Base-by-base conservation (phyloP, 2,113 vertebrate genomes). In the Gadus chalcogrammus region DNA sequence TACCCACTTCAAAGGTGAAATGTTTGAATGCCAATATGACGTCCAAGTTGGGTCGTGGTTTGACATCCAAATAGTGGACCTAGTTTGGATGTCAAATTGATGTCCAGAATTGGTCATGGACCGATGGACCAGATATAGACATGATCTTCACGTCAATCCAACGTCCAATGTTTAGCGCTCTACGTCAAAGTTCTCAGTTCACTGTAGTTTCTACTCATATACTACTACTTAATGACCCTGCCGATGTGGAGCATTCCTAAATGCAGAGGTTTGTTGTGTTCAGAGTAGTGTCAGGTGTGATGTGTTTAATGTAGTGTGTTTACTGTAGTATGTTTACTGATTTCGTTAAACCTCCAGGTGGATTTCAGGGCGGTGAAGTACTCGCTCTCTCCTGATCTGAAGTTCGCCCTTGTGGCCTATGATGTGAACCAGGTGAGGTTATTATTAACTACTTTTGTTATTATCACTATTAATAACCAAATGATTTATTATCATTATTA, bases 331-430 rank as follows among this genome's bases (percentile, higher is more conserved):
- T 35, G 31, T 35, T 35, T 35, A 35, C 31, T 35, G 31, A 35
- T 7, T 61, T 18, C 55, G 61, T 62, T 72, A 60, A 18, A 53
- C 15, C 70, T 82, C 3, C 3, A 99, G 97, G 93, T 93, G 83
- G 93, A 93, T 5, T 98, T 98, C 82, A 98, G 97, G 91, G 97
- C 94, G 76, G 94, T 92, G 28, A 97, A 93, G 83, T 94, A 95
- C 78, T 95, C 93, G 0, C 92, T 98, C 59, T 99, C 96, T 65
- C 93, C 96, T 48, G 97, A 99, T 81, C 89, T 97, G 84, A 94
- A 93, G 88, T 98, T 92, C 13, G 97, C 95, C 22, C 95, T 99
- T 72, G 94, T 99, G 72, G 96, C 96, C 0, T 99, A 99, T 70
- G 95, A 99, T 7, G 92, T 99, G 73, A 97, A 94, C 75, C 94